Evolutionary conservation across 2,797 vertebrate species (phyloP), one percentile per base, ranked within the genome.

Genomic region (Hippopotamyrus pictus): DNA sequence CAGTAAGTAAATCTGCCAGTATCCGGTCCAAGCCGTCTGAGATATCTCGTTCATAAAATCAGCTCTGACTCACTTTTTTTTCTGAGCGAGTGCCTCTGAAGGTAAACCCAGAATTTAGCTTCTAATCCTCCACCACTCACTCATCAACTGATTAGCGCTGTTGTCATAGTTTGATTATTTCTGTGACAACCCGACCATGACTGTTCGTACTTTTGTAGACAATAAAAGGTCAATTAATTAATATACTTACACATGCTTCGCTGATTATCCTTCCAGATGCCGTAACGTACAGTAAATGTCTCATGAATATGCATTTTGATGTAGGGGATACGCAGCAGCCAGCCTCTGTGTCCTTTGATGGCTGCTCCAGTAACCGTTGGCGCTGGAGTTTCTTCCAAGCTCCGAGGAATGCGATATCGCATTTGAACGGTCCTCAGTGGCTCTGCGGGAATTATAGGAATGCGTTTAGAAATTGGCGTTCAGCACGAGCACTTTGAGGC

Each of bases 211-310:
- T 51, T 50, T 84, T 84, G 46, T 84, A 51, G 44, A 84, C 82
- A 51, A 84, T 44, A 51, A 84, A 50, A 50, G 82, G 82, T 84
- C 53, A 87, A 53, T 54, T 87, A 53, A 87, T 57, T 33, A 33
- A 87, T 33, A 87, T 87, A 37, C 50, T 86, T 86, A 51, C 46
- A 29, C 41, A 33, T 33, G 53, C 25, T 87, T 87, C 51, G 14
- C 53, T 87, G 50, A 87, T 57, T 57, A 37, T 57, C 53, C 8
- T 57, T 29, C 85, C 50, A 57, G 29, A 87, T 57, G 85, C 53
- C 53, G 3, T 87, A 57, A 87, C 53, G 12, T 25, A 84, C 82
- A 84, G 82, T 84, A 57, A 87, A 59, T n/a, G 53, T 57, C 85
- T 51, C 53, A 41, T 33, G 85, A 54, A 57, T 57, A 37, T 57